phyloP scores from a whole-genome alignment of 2,888 invertebrate species.

The Lasiommata megera region DNA sequence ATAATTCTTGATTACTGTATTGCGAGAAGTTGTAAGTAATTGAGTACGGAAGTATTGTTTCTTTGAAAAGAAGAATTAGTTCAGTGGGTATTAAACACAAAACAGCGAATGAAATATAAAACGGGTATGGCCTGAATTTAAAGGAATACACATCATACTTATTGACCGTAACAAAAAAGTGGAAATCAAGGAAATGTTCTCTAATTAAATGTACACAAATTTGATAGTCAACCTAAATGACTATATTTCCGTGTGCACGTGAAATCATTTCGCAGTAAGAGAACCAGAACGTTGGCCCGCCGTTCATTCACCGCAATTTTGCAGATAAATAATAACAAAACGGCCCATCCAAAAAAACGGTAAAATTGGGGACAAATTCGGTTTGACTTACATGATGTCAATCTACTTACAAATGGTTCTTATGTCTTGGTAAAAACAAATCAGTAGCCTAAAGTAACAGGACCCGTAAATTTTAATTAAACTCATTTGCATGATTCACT shows the following conservation, averaged over 20 bases:
- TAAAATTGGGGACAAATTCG: constrained; percentile 10
- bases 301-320: constrained; percentile 45
- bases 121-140: not conserved
- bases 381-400: not conserved
- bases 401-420: not conserved
- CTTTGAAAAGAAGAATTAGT: too few species aligned
- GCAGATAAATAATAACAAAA: constrained; percentile 41
- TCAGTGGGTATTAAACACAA: too few species aligned
- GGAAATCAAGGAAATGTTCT: not conserved
- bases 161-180: not conserved
- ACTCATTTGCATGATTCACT: not conserved
- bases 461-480: not conserved
- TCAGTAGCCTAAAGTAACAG: not conserved
- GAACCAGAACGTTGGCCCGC: constrained; percentile 45
- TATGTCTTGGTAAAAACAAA: not conserved
- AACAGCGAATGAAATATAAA: too few species aligned
- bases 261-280: constrained; percentile 44
- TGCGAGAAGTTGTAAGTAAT: too few species aligned
- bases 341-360: constrained; percentile 22
- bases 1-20: too few species aligned
- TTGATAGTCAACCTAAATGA: constrained; percentile 38
- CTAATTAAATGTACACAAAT: not conserved
- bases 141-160: not conserved
- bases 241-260: constrained; percentile 48
- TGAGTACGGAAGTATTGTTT: too few species aligned